Evolutionary conservation across 2,113 vertebrate genomes (phyloP).

Genomic region (Neofelis nebulosa): DNA sequence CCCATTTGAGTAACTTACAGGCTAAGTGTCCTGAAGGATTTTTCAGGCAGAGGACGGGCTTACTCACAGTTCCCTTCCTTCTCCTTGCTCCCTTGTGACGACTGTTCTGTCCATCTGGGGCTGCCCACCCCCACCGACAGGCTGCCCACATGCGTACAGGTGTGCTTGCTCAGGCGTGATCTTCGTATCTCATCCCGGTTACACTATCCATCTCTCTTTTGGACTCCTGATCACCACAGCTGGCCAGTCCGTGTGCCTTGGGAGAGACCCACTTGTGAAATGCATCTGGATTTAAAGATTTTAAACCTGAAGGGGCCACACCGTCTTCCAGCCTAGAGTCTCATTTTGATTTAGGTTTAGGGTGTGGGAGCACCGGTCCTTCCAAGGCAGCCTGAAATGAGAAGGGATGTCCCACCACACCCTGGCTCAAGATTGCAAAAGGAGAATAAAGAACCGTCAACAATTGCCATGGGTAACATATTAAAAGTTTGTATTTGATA

Average conservation of each 20-base stretch:
- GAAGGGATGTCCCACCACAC: neutral
- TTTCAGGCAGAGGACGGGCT: neutral
- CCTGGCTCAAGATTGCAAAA: neutral
- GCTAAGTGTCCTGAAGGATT: neutral
- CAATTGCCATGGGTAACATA: neutral
- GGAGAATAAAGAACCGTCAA: neutral
- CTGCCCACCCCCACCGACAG: too few relatives aligned
- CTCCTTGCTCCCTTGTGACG: neutral
- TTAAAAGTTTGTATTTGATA: neutral
- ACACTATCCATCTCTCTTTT: neutral
- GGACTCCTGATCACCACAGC: neutral
- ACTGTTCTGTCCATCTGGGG: neutral
- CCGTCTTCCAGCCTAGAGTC: neutral
- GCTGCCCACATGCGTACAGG: too few relatives aligned
- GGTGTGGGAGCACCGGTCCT: neutral
- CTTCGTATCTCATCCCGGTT: neutral
- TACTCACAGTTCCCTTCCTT: neutral
- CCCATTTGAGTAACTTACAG: neutral
- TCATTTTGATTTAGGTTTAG: neutral
- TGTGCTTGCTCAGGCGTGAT: neutral
- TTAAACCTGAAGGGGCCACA: neutral
- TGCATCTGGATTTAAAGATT: neutral
- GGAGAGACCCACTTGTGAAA: neutral
- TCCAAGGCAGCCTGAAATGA: neutral
- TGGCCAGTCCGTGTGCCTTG: neutral